Conservation (phyloP, 2,113 vertebrate species). For the Spermophilus dauricus region DNA sequence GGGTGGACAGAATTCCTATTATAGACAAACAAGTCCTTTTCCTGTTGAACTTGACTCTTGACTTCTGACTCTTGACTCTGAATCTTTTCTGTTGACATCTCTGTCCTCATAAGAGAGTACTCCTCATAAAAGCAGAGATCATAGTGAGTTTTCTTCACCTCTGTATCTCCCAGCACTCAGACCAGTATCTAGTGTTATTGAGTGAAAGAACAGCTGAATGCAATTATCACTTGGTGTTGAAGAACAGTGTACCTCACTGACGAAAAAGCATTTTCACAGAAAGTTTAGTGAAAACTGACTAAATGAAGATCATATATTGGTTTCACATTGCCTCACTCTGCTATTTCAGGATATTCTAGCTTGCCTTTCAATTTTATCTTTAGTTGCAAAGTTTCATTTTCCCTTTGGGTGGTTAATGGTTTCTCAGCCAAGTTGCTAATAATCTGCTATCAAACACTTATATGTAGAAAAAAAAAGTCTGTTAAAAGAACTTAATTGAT, state of each 20-base stretch:
- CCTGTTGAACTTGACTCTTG: background rate
- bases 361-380: background rate
- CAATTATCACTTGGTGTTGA: background rate
- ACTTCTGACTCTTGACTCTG: background rate
- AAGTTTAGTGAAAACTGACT: background rate
- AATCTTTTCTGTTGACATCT: background rate
- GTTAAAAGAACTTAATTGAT: background rate
- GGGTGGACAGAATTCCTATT: background rate
- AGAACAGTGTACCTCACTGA: background rate
- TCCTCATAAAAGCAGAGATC: background rate
- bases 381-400: slow-evolving; percentile 13
- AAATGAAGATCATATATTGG: background rate
- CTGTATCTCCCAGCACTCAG: background rate
- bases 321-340: background rate
- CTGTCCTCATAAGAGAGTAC: background rate
- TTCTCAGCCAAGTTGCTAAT: background rate
- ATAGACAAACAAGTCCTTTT: background rate
- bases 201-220: background rate
- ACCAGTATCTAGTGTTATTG: background rate
- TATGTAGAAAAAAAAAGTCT: background rate
- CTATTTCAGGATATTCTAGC: background rate
- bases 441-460: background rate
- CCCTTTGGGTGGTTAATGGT: background rate
- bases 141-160: background rate
- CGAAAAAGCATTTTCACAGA: background rate